Evolutionary conservation across 2,888 invertebrate species (phyloP).

Genomic region (Lasioglossum zephyrum): DNA sequence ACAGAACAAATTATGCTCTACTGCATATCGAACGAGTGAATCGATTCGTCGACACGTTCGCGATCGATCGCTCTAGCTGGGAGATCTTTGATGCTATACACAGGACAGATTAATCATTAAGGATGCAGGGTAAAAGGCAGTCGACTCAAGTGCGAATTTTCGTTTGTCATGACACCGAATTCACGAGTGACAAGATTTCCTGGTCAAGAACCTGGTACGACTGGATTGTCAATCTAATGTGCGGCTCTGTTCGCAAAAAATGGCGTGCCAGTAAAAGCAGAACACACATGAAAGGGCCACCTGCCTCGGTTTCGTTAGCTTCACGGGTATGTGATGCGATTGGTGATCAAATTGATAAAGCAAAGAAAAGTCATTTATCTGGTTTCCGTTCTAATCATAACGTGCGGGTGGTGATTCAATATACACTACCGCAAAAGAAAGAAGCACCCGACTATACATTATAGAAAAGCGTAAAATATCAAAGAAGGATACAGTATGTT

Average conservation of each 20-base stretch:
- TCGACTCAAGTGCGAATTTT: constrained; percentile 73
- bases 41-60: constrained; percentile 1
- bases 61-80: neutral
- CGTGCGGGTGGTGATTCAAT: neutral
- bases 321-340: constrained; percentile 42
- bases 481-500: too few species aligned
- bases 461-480: too few species aligned
- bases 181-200: constrained; percentile 43
- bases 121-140: constrained; percentile 68
- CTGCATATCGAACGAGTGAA: neutral
- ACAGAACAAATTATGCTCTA: constrained; percentile 11
- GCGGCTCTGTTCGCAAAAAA: constrained; percentile 64
- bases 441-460: too few species aligned
- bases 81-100: neutral
- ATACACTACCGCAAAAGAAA: too few species aligned
- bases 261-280: constrained; percentile 63
- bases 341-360: neutral
- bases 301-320: constrained; percentile 10
- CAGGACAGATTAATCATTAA: constrained; percentile 2
- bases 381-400: neutral
- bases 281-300: constrained; percentile 62
- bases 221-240: constrained; percentile 66
- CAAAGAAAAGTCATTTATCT: neutral
- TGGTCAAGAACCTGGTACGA: constrained; percentile 64
- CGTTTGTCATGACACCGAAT: constrained; percentile 64